Conservation (phyloP, 1,140 invertebrate species). For the Thaumetopoea pityocampa region DNA sequence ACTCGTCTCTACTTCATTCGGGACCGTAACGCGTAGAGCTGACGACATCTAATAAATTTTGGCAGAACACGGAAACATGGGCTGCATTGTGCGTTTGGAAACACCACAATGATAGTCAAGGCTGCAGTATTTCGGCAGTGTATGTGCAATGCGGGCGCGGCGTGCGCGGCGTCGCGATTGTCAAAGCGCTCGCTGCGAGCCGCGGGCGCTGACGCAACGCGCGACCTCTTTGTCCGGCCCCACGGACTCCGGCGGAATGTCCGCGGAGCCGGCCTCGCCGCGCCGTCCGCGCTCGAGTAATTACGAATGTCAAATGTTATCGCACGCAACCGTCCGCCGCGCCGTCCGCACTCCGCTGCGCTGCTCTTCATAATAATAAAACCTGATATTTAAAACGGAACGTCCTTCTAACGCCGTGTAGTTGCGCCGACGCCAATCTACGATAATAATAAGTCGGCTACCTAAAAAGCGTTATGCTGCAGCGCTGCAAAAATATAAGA, state of each 20-base stretch:
- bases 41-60: conserved; percentile 4
- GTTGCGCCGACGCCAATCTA: conserved; percentile 76
- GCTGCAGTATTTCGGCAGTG: conserved; percentile 47
- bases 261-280: conserved; percentile 51
- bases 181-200: conserved; percentile 24
- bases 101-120: conserved; percentile 46
- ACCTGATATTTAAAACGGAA: conserved; percentile 77
- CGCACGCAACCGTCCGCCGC: conserved; percentile 68
- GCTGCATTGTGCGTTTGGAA: conserved; percentile 32
- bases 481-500: conserved; percentile 40
- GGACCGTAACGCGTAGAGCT: background rate
- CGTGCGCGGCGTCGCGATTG: conserved; percentile 25
- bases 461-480: conserved; percentile 41
- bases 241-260: conserved; percentile 57
- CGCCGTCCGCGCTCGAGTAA: conserved; percentile 56
- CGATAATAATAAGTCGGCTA: conserved; percentile 74
- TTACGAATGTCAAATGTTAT: conserved; percentile 75
- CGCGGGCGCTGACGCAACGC: conserved; percentile 60
- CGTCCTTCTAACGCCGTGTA: conserved; percentile 76
- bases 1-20: background rate
- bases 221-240: conserved; percentile 69
- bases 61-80: conserved; percentile 28
- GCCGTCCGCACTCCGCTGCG: conserved; percentile 67
- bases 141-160: conserved; percentile 40
- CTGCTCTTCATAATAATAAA: conserved; percentile 76